phyloP scores from a whole-genome alignment of 2,888 invertebrate genomes.

The Lymantria monacha region DNA sequence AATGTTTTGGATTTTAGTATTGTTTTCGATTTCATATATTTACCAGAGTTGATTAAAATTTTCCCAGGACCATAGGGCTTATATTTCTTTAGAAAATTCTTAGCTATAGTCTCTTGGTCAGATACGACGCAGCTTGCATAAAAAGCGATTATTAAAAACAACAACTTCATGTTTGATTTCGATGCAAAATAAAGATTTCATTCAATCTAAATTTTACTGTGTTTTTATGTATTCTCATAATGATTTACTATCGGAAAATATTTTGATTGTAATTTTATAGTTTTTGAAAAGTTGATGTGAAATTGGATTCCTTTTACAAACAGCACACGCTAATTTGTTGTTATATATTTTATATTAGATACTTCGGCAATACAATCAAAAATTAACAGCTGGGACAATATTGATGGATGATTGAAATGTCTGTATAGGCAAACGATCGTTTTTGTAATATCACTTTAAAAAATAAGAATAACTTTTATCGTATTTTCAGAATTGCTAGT shows the following conservation, averaged over 20 bases:
- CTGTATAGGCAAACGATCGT: too few species aligned
- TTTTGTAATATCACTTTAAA: too few species aligned
- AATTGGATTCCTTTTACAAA: background rate
- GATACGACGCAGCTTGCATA: conserved; percentile 27
- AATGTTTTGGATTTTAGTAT: conserved; percentile 12
- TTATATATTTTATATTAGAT: too few species aligned
- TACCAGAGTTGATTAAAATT: conserved; percentile 45
- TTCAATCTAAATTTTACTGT: conserved; percentile 22
- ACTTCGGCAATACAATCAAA: too few species aligned
- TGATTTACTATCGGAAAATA: conserved; percentile 39
- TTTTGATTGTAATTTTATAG: conserved; percentile 31
- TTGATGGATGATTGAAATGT: too few species aligned
- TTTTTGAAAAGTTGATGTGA: background rate
- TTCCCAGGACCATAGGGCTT: conserved; percentile 31
- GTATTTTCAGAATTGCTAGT: too few species aligned
- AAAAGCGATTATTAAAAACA: conserved; percentile 34
- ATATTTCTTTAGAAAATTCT: conserved; percentile 41
- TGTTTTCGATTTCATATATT: conserved; percentile 24
- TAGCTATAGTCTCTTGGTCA: conserved; percentile 12
- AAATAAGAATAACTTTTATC: too few species aligned
- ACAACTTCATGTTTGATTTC: conserved; percentile 41
- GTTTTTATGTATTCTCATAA: conserved; percentile 34
- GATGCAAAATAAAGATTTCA: conserved; percentile 13
- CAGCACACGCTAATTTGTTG: too few species aligned
- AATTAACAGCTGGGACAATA: too few species aligned